phyloP scores from a whole-genome alignment of 1,140 invertebrate species.

The Drosophila bifasciata region DNA sequence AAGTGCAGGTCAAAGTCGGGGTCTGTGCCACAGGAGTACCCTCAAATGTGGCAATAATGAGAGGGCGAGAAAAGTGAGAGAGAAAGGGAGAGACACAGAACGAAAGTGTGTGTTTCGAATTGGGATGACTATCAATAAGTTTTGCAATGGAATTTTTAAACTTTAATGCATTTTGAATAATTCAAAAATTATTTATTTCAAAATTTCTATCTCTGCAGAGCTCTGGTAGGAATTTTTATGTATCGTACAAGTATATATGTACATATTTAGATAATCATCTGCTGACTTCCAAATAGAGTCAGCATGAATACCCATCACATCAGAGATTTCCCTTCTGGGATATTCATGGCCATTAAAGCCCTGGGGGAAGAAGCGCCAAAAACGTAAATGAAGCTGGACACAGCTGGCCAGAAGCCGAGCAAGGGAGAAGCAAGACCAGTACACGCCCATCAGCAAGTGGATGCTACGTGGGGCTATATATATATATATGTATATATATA shows the following conservation, averaged over 20 bases:
- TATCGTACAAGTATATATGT: not conserved
- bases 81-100: not conserved
- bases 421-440: not conserved
- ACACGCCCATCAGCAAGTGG: conserved; percentile 1
- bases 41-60: conserved; percentile 33
- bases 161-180: no score
- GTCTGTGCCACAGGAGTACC: not conserved
- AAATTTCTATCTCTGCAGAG: not conserved
- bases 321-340: not conserved
- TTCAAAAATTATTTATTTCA: no score
- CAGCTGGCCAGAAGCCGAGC: not conserved
- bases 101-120: no score
- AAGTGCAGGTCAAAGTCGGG: conserved; percentile 51
- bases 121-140: no score
- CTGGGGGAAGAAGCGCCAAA: conserved; percentile 25
- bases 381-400: conserved; percentile 42
- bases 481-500: conserved; percentile 39
- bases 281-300: conserved; percentile 13
- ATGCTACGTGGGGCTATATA: conserved; percentile 25
- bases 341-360: conserved; percentile 15
- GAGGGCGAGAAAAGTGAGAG: not conserved
- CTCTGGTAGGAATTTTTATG: not conserved
- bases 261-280: conserved; percentile 4
- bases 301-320: conserved; percentile 21
- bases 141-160: no score